These are phyloP conservation scores for Mormyrops boulengeri DNA, from an alignment of 2,797 vertebrate species.

Conservation along the genomic window DNA sequence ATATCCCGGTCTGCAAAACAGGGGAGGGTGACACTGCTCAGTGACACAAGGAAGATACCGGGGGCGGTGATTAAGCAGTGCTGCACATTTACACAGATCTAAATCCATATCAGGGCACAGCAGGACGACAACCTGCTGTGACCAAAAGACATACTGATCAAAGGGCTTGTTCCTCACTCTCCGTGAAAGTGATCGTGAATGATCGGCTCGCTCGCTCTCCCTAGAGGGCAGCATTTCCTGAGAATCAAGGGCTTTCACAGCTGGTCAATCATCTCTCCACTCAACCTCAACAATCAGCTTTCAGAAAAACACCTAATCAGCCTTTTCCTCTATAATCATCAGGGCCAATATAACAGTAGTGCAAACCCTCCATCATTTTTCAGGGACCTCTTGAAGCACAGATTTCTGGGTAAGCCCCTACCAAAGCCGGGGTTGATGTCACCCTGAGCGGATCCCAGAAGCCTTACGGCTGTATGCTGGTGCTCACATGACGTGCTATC, in stretches of 20 bases:
- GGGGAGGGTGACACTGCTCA: neutral
- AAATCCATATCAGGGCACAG: neutral
- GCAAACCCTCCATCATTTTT: neutral
- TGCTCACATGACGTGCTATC: neutral
- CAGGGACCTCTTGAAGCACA: neutral
- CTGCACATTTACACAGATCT: neutral
- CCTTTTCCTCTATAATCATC: neutral
- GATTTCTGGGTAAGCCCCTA: neutral
- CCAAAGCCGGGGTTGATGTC: neutral
- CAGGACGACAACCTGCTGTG: neutral
- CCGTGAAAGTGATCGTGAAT: neutral
- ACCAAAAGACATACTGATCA: neutral
- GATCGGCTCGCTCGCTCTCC: neutral
- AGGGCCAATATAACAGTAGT: neutral
- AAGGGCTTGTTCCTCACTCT: neutral
- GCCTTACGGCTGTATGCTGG: neutral
- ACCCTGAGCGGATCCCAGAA: neutral
- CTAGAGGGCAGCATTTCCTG: neutral
- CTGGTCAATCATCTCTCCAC: neutral
- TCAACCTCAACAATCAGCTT: neutral
- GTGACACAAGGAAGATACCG: neutral
- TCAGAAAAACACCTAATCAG: neutral
- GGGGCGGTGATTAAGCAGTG: neutral
- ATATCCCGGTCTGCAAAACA: conserved; percentile 79
- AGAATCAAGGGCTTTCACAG: neutral